Percentiles rank a stretch among this genome's conserved stretches.
Evolutionary conservation across 1,140 invertebrate species (phyloP).

Genomic region (Sipha flava): DNA sequence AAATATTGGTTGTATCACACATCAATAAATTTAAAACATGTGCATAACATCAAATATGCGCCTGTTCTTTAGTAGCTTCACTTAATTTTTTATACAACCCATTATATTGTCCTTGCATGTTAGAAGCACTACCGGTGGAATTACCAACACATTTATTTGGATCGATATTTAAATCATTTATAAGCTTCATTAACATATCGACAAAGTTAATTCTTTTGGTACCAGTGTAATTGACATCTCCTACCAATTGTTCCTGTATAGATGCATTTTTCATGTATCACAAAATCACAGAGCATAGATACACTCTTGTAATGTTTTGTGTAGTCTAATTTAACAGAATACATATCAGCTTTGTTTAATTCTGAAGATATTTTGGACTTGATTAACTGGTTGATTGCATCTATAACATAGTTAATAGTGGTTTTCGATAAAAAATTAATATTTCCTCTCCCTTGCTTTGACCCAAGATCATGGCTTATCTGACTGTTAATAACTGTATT

Average conservation of each 20-base stretch:
- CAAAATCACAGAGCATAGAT: background rate
- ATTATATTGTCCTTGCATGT: background rate
- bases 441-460: background rate
- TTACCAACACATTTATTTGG: background rate
- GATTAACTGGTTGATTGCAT: background rate
- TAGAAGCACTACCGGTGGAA: background rate
- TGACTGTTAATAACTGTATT: background rate
- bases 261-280: background rate
- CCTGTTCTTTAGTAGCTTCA: background rate
- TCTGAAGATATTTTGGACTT: background rate
- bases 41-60: background rate
- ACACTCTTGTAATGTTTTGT: slow-evolving; percentile 31
- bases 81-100: background rate
- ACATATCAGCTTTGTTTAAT: slow-evolving; percentile 23
- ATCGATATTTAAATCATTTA: background rate
- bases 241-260: background rate
- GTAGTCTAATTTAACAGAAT: slow-evolving; percentile 36
- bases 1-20: background rate
- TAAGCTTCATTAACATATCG: background rate
- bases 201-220: background rate
- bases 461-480: background rate
- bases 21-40: background rate
- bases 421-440: background rate
- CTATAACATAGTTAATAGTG: background rate
- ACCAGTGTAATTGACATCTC: background rate